Evolutionary conservation across 35 echinoderm and acorn worm genomes (phyloP), one percentile per base, ranked within the genome.

Genomic region (Heliocidaris erythrogramma): DNA sequence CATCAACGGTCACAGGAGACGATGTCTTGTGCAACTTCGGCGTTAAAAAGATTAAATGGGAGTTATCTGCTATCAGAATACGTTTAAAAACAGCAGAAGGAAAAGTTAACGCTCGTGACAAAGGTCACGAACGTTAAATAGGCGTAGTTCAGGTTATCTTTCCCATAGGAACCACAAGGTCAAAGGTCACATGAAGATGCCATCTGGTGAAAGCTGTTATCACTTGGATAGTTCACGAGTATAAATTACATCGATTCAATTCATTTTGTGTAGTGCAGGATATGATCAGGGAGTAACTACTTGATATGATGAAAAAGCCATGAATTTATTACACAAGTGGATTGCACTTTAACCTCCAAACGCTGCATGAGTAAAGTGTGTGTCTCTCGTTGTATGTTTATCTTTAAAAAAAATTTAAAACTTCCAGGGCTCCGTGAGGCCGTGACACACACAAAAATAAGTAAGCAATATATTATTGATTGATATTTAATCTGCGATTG

Each of bases 161-260:
- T 78, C 65, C 65, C 65, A 78, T 27, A 78, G 65, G 65, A 78
- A 78, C 65, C 27, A 18, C 65, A n/a, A n/a, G 18, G 65, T 78
- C 65, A 78, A 78, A 78, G 65, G 17, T 78, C 65, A 78, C 7
- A 78, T 8, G 65, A 78, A 78, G 65, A 78, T 78, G 65, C 65
- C 65, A 78, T 78, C 65, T 78, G 65, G 21, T 78, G 27, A 78
- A 78, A 78, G 21, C 65, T 78, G 65, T 78, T 78, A 78, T 78
- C 65, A n/a, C 65, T 78, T 78, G 65, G 65, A 78, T 27, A 78
- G 65, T 78, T 78, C 65, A 78, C 27, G 65, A 78, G 65, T 78
- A 42, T 42, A 78, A 18, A 78, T 78, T 27, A 78, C 65, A 27
- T 24, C 65, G 27, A 78, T 78, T 78, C 27, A 78, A 42, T 42